Evolutionary conservation across 2,113 vertebrate species (phyloP).

Genomic region (Daphoenositta chrysoptera): DNA sequence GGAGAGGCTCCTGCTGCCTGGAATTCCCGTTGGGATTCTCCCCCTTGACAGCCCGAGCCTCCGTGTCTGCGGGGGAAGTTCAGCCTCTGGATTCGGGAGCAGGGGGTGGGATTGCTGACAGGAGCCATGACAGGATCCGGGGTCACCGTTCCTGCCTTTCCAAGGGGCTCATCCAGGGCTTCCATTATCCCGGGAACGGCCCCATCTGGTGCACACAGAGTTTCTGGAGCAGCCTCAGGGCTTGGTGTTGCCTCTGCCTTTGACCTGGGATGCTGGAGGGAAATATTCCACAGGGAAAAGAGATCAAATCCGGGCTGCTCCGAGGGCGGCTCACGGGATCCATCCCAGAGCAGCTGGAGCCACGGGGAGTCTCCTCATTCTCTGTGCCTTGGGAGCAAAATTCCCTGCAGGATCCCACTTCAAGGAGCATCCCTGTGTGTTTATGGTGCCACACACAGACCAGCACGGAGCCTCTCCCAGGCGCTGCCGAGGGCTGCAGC

Average conservation of each 20-base stretch:
- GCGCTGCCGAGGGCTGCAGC: background rate
- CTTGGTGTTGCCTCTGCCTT: background rate
- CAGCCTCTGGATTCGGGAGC: background rate
- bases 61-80: background rate
- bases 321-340: fast-evolving
- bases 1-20: background rate
- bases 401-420: background rate
- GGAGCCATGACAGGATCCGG: fast-evolving
- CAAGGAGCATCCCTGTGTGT: background rate
- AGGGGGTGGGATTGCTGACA: background rate
- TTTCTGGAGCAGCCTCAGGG: background rate
- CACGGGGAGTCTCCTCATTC: fast-evolving
- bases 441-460: background rate
- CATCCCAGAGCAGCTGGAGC: background rate
- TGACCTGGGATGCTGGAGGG: background rate
- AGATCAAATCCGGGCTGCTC: background rate
- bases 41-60: background rate
- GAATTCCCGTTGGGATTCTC: background rate
- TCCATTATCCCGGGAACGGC: fast-evolving
- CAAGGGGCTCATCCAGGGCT: background rate
- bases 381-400: background rate
- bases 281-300: background rate
- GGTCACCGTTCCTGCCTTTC: background rate
- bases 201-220: fast-evolving
- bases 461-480: background rate